These are phyloP conservation scores for Girardinus metallicus DNA, from an alignment of 2,797 vertebrate genomes.

Conservation along the genomic window DNA sequence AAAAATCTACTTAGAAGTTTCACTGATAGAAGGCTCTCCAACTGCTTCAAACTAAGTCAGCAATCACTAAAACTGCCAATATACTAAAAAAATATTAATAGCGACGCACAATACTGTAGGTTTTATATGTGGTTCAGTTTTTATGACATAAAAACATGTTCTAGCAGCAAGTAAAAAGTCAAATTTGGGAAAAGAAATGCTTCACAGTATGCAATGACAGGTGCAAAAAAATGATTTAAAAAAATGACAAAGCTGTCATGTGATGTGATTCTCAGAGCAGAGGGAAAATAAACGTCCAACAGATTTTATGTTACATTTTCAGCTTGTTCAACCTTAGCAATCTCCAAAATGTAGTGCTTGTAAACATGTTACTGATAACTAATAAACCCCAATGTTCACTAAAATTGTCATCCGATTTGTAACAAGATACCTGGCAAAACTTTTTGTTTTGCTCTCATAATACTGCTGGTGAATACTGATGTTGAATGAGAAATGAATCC, in stretches of 20 bases:
- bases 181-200: constrained; percentile 62
- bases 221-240: constrained; percentile 61
- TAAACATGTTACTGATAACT: constrained; percentile 61
- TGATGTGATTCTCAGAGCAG: constrained; percentile 38
- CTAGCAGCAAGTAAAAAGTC: constrained; percentile 81
- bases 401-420: constrained; percentile 43
- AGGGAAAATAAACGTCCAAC: constrained; percentile 52
- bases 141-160: constrained; percentile 63
- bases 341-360: constrained; percentile 47
- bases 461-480: constrained; percentile 75
- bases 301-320: constrained; percentile 40
- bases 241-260: constrained; percentile 39
- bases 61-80: constrained; percentile 52
- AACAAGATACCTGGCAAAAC: constrained; percentile 66
- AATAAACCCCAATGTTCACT: constrained; percentile 34
- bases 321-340: constrained; percentile 40
- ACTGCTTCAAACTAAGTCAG: constrained; percentile 46
- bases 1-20: constrained; percentile 45
- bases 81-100: constrained; percentile 35
- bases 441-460: constrained; percentile 55
- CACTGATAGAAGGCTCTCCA: constrained; percentile 44
- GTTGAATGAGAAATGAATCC: constrained; percentile 45
- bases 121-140: constrained; percentile 52
- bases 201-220: constrained; percentile 81
- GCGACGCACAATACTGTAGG: constrained; percentile 62